A percentile compares a stretch with the other conserved stretches of the same genome.
These are phyloP conservation scores for Lasioglossum zephyrum DNA, from an alignment of 2,888 invertebrate genomes.

Conservation along the genomic window DNA sequence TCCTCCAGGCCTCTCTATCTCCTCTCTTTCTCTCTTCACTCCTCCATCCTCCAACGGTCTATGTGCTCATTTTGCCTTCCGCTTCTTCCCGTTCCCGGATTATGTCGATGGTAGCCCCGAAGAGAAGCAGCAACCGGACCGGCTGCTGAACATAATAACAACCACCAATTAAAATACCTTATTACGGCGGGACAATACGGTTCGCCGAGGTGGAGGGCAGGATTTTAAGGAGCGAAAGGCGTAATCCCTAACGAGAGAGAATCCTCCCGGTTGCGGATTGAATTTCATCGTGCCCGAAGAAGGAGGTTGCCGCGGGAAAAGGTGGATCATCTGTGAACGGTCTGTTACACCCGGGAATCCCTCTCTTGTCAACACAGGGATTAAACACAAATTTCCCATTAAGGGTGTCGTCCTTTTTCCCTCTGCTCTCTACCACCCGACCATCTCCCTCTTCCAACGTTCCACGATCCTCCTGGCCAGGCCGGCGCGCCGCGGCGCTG, in stretches of 20 bases:
- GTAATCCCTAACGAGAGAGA: conserved; percentile 68
- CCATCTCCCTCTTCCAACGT: background rate
- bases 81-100: conserved; percentile 57
- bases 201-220: conserved; percentile 59
- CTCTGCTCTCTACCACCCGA: background rate
- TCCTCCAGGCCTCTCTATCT: conserved; percentile 8
- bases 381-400: conserved; percentile 70
- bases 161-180: conserved; percentile 83
- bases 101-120: conserved; percentile 55
- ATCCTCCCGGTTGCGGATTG: conserved; percentile 61
- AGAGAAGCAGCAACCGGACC: conserved; percentile 42
- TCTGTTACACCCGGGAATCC: conserved; percentile 50
- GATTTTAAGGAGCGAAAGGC: conserved; percentile 65
- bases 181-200: conserved; percentile 79
- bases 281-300: conserved; percentile 62
- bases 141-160: conserved; percentile 78
- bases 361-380: conserved; percentile 62
- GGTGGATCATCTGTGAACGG: conserved; percentile 59
- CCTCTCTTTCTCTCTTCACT: background rate
- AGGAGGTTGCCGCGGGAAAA: conserved; percentile 51
- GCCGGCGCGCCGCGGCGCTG: background rate
- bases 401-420: conserved; percentile 53
- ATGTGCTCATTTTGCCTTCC: background rate
- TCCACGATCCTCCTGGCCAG: background rate
- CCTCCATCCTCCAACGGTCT: background rate